Conservation (phyloP, 2,113 vertebrate genomes). For the Vanacampus margaritifer region DNA sequence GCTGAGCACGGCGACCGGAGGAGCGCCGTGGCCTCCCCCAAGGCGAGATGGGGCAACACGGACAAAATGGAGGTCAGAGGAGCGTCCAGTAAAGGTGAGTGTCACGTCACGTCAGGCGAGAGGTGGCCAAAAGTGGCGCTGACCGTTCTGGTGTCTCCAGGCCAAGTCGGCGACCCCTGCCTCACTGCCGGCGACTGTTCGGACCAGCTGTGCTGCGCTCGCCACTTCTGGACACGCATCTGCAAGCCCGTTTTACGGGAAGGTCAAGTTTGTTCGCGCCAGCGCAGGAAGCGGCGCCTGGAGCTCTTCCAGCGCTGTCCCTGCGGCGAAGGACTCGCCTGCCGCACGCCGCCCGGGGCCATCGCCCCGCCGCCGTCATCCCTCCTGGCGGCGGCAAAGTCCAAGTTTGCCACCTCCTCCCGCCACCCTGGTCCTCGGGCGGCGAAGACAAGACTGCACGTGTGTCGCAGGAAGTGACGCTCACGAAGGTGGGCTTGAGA, state of each 20-base stretch:
- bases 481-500: neutral
- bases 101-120: too few relatives aligned
- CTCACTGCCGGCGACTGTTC: conserved; percentile 83
- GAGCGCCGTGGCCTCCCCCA: conserved; percentile 59
- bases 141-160: conserved; percentile 36
- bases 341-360: conserved; percentile 68
- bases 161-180: conserved; percentile 83
- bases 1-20: conserved; percentile 66
- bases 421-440: conserved; percentile 31
- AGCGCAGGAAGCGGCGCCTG: conserved; percentile 81
- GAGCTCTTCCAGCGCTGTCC: conserved; percentile 93
- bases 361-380: neutral
- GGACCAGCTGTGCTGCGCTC: conserved; percentile 83
- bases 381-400: conserved; percentile 1
- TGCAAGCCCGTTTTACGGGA: conserved; percentile 87
- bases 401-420: conserved; percentile 3
- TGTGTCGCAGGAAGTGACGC: conserved; percentile 81
- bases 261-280: conserved; percentile 88
- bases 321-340: conserved; percentile 81
- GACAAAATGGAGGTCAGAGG: conserved; percentile 72
- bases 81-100: conserved; percentile 76
- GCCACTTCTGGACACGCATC: conserved; percentile 94
- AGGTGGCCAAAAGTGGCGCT: neutral
- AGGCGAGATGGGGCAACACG: conserved; percentile 78
- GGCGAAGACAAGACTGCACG: conserved; percentile 83